phyloP scores from a whole-genome alignment of 2,113 vertebrate species.

The Hyla sarda region DNA sequence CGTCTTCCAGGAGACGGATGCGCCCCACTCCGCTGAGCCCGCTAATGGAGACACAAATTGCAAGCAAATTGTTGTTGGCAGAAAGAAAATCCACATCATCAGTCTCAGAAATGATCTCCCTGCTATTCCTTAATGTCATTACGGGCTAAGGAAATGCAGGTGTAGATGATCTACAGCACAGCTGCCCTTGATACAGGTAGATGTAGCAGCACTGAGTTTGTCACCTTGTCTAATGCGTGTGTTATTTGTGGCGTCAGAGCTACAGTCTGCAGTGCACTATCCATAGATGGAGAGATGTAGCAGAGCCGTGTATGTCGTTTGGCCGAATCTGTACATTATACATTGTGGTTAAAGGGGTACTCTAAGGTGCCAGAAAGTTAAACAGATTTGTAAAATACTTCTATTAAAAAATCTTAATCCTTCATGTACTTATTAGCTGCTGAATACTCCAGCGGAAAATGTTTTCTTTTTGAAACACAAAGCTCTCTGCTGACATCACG shows the following conservation, averaged over 20 bases:
- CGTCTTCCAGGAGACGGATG: background rate
- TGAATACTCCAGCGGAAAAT: too few species aligned
- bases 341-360: too few species aligned
- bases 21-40: background rate
- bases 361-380: too few species aligned
- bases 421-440: too few species aligned
- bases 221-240: background rate
- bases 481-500: too few species aligned
- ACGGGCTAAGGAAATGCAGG: background rate
- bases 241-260: background rate
- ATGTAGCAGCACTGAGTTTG: background rate
- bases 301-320: too few species aligned
- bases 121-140: background rate
- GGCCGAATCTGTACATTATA: too few species aligned
- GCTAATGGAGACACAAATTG: conserved; percentile 26
- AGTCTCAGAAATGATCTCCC: background rate
- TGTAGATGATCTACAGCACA: background rate
- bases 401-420: too few species aligned
- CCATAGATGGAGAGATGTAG: too few species aligned
- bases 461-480: too few species aligned
- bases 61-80: conserved; percentile 26
- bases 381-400: too few species aligned
- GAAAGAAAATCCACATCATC: background rate
- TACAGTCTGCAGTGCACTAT: too few species aligned
- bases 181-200: background rate